These are phyloP conservation scores for Alauda arvensis DNA, from an alignment of 2,797 vertebrate genomes.

Conservation along the genomic window DNA sequence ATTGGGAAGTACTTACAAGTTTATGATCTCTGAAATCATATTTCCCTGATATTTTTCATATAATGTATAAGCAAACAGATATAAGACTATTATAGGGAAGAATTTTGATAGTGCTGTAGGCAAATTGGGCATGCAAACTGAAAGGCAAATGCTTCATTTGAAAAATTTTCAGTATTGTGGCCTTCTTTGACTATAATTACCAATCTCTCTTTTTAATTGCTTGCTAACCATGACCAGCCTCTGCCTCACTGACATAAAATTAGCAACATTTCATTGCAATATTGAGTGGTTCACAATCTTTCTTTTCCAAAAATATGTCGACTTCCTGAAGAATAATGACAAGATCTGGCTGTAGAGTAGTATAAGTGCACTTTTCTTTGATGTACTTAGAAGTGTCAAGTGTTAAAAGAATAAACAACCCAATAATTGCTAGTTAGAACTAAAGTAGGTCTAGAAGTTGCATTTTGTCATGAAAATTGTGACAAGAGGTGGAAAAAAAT, in stretches of 20 bases:
- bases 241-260: neutral
- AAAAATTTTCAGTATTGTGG: neutral
- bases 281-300: neutral
- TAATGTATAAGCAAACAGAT: neutral
- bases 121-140: neutral
- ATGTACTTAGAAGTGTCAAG: conserved; percentile 23
- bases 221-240: neutral
- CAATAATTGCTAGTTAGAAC: neutral
- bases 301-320: neutral
- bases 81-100: neutral
- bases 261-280: neutral
- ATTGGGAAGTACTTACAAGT: neutral
- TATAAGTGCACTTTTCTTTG: conserved; percentile 22
- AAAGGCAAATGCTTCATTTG: neutral
- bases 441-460: conserved; percentile 43
- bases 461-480: conserved; percentile 29
- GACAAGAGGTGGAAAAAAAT: conserved; percentile 15
- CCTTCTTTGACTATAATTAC: neutral
- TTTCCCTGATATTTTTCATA: neutral
- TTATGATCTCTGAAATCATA: neutral
- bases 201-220: neutral
- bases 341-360: neutral
- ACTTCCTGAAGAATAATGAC: conserved; percentile 6
- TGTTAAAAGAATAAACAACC: conserved; percentile 47
- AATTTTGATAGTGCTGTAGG: neutral